Conservation (phyloP, 2,113 vertebrate species). For the Colistium nudipinnis region DNA sequence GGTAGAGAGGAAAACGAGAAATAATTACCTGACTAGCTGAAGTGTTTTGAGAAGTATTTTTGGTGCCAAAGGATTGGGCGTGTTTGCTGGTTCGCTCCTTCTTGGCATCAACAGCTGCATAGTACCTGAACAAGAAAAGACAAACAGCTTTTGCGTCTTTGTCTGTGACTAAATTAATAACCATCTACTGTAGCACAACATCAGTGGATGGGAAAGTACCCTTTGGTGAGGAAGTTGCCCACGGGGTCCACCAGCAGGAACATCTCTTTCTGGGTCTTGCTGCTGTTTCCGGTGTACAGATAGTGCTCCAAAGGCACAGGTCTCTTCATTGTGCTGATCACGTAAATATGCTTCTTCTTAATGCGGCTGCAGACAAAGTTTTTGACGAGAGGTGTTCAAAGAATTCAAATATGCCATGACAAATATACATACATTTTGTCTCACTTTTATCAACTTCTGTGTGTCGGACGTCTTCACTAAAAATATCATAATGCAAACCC, state of each 20-base stretch:
- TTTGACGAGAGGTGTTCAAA: neutral
- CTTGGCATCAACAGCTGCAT: constrained; percentile 88
- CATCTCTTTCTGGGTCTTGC: constrained; percentile 90
- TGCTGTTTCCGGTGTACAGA: constrained; percentile 93
- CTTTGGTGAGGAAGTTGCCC: constrained; percentile 89
- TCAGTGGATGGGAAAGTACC: constrained; percentile 70
- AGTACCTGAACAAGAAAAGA: constrained; percentile 80
- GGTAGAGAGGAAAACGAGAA: neutral
- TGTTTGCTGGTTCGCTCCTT: constrained; percentile 92
- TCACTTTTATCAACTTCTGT: too few relatives aligned
- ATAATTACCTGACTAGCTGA: constrained; percentile 80
- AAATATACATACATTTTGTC: too few relatives aligned
- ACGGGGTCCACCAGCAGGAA: constrained; percentile 87
- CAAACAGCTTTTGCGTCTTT: too few relatives aligned
- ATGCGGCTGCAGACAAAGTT: constrained; percentile 80
- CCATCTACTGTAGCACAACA: neutral
- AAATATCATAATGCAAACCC: too few relatives aligned
- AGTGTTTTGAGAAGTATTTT: constrained; percentile 82
- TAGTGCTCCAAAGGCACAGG: constrained; percentile 91
- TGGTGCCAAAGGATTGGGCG: constrained; percentile 90
- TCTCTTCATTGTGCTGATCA: constrained; percentile 90
- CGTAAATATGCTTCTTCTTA: constrained; percentile 89
- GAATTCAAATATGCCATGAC: neutral
- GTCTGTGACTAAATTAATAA: neutral
- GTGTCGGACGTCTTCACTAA: too few relatives aligned